phyloP scores from a whole-genome alignment of 2,113 vertebrate species.

The Corydoras sp. region DNA sequence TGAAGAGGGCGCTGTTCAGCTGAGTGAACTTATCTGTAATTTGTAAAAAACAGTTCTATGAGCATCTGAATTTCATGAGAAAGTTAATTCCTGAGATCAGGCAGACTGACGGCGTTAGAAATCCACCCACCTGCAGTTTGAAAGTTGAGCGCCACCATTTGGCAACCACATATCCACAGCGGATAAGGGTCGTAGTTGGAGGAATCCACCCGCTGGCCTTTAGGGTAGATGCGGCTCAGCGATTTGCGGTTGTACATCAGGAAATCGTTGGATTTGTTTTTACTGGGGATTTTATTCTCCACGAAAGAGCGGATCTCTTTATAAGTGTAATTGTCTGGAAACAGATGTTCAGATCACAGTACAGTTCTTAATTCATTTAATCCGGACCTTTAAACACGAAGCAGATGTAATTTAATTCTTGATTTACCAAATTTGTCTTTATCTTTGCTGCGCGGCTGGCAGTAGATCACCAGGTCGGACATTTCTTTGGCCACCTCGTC shows the following conservation, averaged over 20 bases:
- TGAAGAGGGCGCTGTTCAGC: conserved; percentile 86
- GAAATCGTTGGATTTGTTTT: conserved; percentile 71
- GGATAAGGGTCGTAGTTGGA: conserved; percentile 94
- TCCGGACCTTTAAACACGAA: neutral
- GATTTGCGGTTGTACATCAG: conserved; percentile 85
- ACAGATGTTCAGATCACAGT: too few relatives aligned
- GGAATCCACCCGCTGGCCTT: conserved; percentile 90
- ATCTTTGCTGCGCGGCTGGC: conserved; percentile 90
- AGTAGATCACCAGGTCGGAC: conserved; percentile 92
- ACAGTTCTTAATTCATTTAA: too few relatives aligned
- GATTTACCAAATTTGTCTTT: conserved; percentile 85
- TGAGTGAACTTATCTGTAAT: conserved; percentile 87
- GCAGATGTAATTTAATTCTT: neutral
- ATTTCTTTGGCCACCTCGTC: conserved; percentile 89
- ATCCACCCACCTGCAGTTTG: conserved; percentile 82
- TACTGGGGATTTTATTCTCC: conserved; percentile 81
- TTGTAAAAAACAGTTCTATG: neutral
- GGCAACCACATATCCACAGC: conserved; percentile 84
- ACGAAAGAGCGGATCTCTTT: conserved; percentile 92
- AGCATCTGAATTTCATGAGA: too few relatives aligned
- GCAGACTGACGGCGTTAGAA: conserved; percentile 4
- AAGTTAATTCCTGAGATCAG: too few relatives aligned
- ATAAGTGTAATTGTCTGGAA: conserved; percentile 77
- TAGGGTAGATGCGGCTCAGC: conserved; percentile 89
- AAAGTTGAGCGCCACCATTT: conserved; percentile 96